Evolutionary conservation across 2,888 invertebrate species (phyloP), one percentile per base, ranked within the genome.

Genomic region (Hydroisotoma schaefferi): DNA sequence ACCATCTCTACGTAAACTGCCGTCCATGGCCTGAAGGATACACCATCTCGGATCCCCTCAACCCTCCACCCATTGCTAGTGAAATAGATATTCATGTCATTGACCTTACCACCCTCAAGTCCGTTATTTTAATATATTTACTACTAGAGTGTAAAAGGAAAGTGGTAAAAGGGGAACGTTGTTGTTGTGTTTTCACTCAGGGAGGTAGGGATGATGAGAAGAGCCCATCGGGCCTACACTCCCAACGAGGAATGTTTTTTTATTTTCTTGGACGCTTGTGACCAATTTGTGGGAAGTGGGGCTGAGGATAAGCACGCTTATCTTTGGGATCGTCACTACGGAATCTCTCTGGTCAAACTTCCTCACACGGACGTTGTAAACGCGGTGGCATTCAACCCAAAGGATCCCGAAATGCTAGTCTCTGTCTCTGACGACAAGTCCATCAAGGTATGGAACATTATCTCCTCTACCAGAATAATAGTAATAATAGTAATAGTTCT

Each of bases 21-120:
- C 81, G 90, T 48, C 86, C 90, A 0, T 90, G 90, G 90, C 90
- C 89, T 0, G 57, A 58, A 72, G 85, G 85, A 56, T 88, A 87
- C 74, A 79, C 81, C 26, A 88, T 90, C 67, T 82, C 83, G 15
- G 85, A 88, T 78, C 87, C 89, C 0, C 76, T 89, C 52, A 84
- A 86, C 74, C 90, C 90, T 12, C 90, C 90, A 0, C 89, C 89
- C 0, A 88, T 90, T 70, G 89, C 90, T 12, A 87, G 88, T 77
- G 88, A 90, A 80, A 89, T 90, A 54, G 90, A 90, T 74, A 87
- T 91, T 69, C 90, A 90, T 74, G 89, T 90, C 0, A 89, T 90
- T 71, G 90, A 91, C 78, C 79, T 91, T 67, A 82, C 84, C 59
- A 87, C 85, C 0, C 78, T 90, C 83, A 84, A 75, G 60, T 15